phyloP scores from a whole-genome alignment of 2,797 vertebrate species.

The Moxostoma hubbsi region DNA sequence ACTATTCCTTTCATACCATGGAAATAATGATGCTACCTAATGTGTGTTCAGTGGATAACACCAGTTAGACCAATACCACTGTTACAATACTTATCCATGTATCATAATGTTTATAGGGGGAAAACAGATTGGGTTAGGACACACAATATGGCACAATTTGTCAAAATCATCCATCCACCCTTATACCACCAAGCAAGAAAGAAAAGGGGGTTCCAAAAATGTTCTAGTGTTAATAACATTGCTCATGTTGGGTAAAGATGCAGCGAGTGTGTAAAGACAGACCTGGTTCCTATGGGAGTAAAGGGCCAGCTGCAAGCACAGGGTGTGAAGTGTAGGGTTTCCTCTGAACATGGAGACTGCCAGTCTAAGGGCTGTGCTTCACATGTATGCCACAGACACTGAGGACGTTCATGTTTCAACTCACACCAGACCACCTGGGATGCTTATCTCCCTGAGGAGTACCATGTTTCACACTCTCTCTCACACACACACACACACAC shows the following conservation, averaged over 20 bases:
- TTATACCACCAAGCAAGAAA: conserved; percentile 23
- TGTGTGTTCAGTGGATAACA: neutral
- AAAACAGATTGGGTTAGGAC: conserved; percentile 3
- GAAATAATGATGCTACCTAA: conserved; percentile 18
- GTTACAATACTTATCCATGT: neutral
- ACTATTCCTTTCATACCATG: neutral
- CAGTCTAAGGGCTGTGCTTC: conserved; percentile 56
- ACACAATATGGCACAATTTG: conserved; percentile 25
- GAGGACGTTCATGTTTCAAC: conserved; percentile 55
- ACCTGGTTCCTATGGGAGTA: conserved; percentile 61
- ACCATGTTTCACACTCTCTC: conserved; percentile 40
- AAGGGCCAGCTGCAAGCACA: conserved; percentile 68
- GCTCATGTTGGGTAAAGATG: conserved; percentile 65
- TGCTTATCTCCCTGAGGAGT: conserved; percentile 50
- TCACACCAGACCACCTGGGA: conserved; percentile 76
- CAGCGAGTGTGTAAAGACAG: conserved; percentile 67
- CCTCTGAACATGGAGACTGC: conserved; percentile 64
- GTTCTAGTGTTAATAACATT: conserved; percentile 72
- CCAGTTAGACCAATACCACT: neutral
- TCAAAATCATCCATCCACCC: conserved; percentile 9
- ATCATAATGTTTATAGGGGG: neutral
- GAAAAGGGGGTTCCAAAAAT: conserved; percentile 55
- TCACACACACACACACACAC: conserved; percentile 24
- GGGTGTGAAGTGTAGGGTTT: conserved; percentile 76
- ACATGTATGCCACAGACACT: conserved; percentile 54